Base-by-base conservation (phyloP, 2,113 vertebrate genomes). In the Donacobius atricapilla region DNA sequence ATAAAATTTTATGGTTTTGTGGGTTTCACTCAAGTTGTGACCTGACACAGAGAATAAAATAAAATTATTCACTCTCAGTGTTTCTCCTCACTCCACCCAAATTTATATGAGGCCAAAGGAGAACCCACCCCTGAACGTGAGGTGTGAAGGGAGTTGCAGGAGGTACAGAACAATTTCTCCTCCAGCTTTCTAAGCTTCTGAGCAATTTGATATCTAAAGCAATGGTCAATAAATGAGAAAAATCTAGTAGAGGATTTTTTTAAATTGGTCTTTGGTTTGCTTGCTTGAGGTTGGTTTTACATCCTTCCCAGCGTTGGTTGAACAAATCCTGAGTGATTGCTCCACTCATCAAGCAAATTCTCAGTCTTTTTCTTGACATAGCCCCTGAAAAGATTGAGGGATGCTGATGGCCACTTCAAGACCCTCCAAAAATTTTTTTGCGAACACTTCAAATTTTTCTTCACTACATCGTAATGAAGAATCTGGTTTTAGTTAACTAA, bases 41-140 rank as follows among this genome's bases (percentile, higher is more conserved):
- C 20, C n/a, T 80, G 56, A 27, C 13, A 73, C 7, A 54, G 61
- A 85, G 11, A 75, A 58, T 37, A 63, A 70, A 75, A 82, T 13
- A 28, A 28, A 58, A 68, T 54, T 54, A 9, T 68, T 70, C 47
- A 22, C 2, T 76, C 8, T 12, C 17, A 31, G 13, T 13, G 3
- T 56, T 82, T 82, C 31, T 73, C 10, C 27, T 85, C 48, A 19
- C 23, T 56, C 7, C 24, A 7, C 15, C 15, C 13, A 25, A 69
- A 75, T 51, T 11, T 14, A 2, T 6, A 2, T 13, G 45, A 51
- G 56, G 22, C 21, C 14, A n/a, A 58, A 93, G 47, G 39, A 63
- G 11, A 17, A n/a, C 25, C 6, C 9, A 11, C 2, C 10, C 50
- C n/a, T n/a, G 31, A 66, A 57, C 0, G 0, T 11, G 16, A 4